Base-by-base conservation (phyloP, 92 coral and sea anemone genomes). In the Epizoanthus rinbou region DNA sequence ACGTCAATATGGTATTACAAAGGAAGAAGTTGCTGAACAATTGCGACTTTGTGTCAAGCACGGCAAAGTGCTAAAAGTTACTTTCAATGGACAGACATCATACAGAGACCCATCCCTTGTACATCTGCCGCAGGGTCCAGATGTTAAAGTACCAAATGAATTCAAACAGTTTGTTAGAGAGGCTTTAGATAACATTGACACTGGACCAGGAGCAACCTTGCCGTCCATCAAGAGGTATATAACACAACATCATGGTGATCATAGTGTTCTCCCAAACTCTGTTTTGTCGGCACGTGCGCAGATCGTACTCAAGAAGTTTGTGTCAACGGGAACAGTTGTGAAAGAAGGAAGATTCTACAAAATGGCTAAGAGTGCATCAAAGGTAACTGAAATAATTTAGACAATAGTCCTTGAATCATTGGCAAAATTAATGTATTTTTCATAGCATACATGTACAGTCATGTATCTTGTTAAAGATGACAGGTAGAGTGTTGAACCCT, bases 41-140 rank as follows among this genome's bases (percentile, higher is more conserved):
- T 41, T 87, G 24, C 75, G 81, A 21, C 80, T 64, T 1, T 87
- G 90, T 83, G 90, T 87, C 0, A 87, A 76, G 45, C 52, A 81
- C 6, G 75, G 90, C 10, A 80, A 84, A 41, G 85, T 87, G 79
- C 33, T 87, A 17, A 75, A 81, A 28, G 87, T 85, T 22, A 76
- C 69, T 2, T 87, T 87, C 58, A 87, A 82, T 39, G 90, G 90
- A 14, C 75, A 75, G 58, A 75, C 84, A 0, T 87, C 90, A 2
- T 87, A 82, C 76, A 82, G 80, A 69, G 87, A 82, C 52, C 87
- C 90, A 6, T 64, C 81, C 10, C 68, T 67, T 17, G 28, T 6
- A 54, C 52, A 74, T 0, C 69, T 73, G 6, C 68, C 84, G 58
- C 22, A 69, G 23, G 57, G 16, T 16, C 58, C 75, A 75, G 8